Percentiles rank a stretch among this genome's conserved stretches.
phyloP scores from a whole-genome alignment of 2,888 invertebrate genomes.

The Oxystoma pomonae region DNA sequence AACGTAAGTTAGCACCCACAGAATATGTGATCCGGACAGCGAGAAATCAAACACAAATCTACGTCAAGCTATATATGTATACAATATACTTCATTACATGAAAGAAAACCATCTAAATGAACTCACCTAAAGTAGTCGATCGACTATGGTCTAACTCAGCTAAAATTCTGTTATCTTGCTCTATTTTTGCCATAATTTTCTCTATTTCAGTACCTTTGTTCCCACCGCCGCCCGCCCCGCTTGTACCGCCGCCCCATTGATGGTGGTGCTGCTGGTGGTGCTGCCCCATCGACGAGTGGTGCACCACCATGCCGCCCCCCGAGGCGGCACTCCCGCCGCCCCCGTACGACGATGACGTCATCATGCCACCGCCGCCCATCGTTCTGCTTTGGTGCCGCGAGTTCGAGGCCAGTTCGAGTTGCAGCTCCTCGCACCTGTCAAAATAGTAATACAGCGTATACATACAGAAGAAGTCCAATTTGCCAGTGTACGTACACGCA shows the following conservation, averaged over 20 bases:
- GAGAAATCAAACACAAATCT: no score
- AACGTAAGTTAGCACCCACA: no score
- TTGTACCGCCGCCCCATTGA: constrained; percentile 7
- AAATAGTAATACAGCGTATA: no score
- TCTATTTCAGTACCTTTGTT: constrained; percentile 72
- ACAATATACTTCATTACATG: no score
- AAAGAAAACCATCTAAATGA: constrained; percentile 4
- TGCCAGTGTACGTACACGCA: no score
- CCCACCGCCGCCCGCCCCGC: constrained; percentile 44
- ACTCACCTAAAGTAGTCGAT: constrained; percentile 62
- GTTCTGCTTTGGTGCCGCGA: constrained; percentile 44
- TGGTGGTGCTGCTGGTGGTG: neutral
- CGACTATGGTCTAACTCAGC: constrained; percentile 86
- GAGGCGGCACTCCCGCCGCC: neutral
- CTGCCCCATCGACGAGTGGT: neutral
- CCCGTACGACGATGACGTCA: constrained; percentile 8
- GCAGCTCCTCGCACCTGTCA: constrained; percentile 75
- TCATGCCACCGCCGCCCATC: constrained; percentile 14
- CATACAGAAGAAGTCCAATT: no score
- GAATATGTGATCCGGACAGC: no score
- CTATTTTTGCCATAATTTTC: constrained; percentile 92
- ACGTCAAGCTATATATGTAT: no score
- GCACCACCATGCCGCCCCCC: constrained; percentile 4
- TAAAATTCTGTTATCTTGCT: constrained; percentile 83
- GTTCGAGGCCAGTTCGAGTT: constrained; percentile 71